A percentile compares a stretch with the other conserved stretches of the same genome.
phyloP scores from a whole-genome alignment of 2,113 vertebrate genomes.

The Pollimyrus isidori region DNA sequence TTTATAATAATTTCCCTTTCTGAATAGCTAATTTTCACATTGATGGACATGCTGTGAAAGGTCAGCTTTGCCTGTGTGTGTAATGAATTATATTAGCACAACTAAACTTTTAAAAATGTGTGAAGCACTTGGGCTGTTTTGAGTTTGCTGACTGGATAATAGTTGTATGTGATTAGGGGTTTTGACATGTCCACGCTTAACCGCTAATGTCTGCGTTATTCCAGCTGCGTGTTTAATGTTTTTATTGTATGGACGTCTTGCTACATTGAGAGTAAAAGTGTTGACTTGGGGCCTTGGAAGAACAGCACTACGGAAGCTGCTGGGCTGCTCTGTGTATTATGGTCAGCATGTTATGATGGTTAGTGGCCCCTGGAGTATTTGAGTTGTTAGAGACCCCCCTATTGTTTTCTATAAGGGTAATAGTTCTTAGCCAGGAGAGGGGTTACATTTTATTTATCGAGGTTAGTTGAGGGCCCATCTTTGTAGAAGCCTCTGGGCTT shows the following conservation, averaged over 20 bases:
- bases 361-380: background rate
- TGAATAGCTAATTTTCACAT: background rate
- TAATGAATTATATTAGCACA: background rate
- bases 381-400: background rate
- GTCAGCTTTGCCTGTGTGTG: background rate
- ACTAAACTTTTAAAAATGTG: background rate
- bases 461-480: background rate
- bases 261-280: background rate
- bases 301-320: background rate
- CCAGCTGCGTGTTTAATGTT: background rate
- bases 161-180: background rate
- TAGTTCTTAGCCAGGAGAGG: background rate
- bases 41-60: background rate
- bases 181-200: background rate
- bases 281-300: background rate
- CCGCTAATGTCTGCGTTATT: background rate
- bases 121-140: background rate
- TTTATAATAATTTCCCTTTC: slow-evolving; percentile 1
- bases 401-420: background rate
- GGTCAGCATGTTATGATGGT: background rate
- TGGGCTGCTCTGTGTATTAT: background rate
- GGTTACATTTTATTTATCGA: background rate
- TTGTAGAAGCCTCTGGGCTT: background rate
- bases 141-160: background rate
- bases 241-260: background rate